These are phyloP conservation scores for Spinibarbus caldwelli DNA, from an alignment of 2,797 vertebrate genomes.

Conservation along the genomic window DNA sequence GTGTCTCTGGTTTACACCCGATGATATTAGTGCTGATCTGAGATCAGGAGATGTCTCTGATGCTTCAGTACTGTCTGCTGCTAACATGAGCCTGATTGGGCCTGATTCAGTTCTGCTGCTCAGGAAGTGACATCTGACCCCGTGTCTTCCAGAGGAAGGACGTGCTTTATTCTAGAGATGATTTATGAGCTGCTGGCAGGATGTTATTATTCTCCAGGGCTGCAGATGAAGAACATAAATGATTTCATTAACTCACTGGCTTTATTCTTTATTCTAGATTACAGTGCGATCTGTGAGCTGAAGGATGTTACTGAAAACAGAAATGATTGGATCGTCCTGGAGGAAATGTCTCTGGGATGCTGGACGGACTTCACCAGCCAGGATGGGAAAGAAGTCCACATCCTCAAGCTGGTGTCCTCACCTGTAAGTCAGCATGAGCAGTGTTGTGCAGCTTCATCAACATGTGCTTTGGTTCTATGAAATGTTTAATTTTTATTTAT, in stretches of 20 bases:
- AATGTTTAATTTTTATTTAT: background rate
- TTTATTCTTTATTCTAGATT: slow-evolving; percentile 61
- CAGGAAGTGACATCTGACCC: slow-evolving; percentile 55
- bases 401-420: slow-evolving; percentile 68
- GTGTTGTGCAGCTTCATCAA: background rate
- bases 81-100: background rate
- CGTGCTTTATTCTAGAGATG: slow-evolving; percentile 61
- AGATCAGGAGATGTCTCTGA: background rate
- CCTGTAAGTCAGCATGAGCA: slow-evolving; percentile 56
- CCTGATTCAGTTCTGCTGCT: background rate
- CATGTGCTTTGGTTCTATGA: background rate
- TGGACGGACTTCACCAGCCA: slow-evolving; percentile 68
- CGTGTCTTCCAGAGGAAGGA: slow-evolving; percentile 65
- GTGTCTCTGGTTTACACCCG: background rate
- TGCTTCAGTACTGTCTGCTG: background rate
- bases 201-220: slow-evolving; percentile 30
- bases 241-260: slow-evolving; percentile 14
- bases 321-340: slow-evolving; percentile 60
- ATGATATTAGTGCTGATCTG: background rate
- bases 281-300: slow-evolving; percentile 67
- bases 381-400: slow-evolving; percentile 74
- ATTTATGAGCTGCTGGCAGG: slow-evolving; percentile 64
- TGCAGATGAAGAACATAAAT: slow-evolving; percentile 45
- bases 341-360: slow-evolving; percentile 69
- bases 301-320: background rate